These are phyloP conservation scores for Mus spicilegus DNA, from an alignment of 2,113 vertebrate species.

Conservation along the genomic window DNA sequence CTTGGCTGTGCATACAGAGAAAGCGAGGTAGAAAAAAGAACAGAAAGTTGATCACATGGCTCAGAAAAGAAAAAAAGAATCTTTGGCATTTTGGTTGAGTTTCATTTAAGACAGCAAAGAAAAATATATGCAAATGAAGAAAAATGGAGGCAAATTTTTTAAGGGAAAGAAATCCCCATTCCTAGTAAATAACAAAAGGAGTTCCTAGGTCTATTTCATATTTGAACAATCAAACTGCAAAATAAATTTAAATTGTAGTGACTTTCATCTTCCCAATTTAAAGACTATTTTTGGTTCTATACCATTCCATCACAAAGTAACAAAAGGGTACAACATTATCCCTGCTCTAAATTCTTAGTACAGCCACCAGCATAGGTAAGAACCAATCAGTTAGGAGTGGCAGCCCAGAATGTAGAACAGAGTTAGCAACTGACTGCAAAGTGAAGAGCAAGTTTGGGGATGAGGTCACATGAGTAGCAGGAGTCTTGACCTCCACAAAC, in stretches of 20 bases:
- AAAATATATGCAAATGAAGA: background rate
- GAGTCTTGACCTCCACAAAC: background rate
- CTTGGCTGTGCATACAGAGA: background rate
- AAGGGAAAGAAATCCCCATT: background rate
- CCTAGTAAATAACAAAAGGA: conserved; percentile 24
- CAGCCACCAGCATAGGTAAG: background rate
- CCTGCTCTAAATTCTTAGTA: conserved; percentile 67
- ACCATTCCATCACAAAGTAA: conserved; percentile 76
- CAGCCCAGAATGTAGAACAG: background rate
- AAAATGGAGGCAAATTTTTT: background rate
- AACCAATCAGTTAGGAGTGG: background rate
- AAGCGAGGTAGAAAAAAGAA: too few relatives aligned
- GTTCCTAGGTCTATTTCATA: conserved; percentile 60
- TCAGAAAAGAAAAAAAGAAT: background rate
- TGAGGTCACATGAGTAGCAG: background rate
- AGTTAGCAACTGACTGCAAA: background rate
- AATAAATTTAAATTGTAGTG: conserved; percentile 72
- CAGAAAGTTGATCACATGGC: background rate
- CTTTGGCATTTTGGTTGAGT: background rate
- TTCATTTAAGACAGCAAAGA: background rate
- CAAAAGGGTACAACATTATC: conserved; percentile 29
- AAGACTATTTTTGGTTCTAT: conserved; percentile 66
- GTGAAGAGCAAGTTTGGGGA: background rate
- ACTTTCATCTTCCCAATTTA: conserved; percentile 70
- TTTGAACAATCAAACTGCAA: conserved; percentile 73